Evolutionary conservation across 2,113 vertebrate genomes (phyloP), one percentile per base, ranked within the genome.

Genomic region (Agelaius tricolor): DNA sequence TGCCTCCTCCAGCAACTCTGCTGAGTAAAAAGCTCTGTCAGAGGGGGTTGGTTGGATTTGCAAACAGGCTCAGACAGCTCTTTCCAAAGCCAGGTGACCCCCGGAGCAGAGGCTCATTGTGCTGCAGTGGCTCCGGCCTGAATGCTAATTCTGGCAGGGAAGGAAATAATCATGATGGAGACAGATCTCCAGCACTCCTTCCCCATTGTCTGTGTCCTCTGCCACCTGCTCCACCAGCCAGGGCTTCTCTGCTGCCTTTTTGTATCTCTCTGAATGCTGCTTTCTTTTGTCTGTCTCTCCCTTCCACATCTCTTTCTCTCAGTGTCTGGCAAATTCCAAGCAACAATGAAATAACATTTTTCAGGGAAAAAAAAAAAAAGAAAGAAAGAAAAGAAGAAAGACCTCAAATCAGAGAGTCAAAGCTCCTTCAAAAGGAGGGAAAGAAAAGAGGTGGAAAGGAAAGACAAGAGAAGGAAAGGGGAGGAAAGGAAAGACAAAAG

Each of bases 61-160:
- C 94, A 96, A 97, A 93, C 95, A 94, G 92, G 84, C 94, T 87
- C 95, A 71, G 33, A 39, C 11, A 63, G 67, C 82, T 85, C 51
- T 79, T 90, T 73, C 94, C 74, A 88, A 88, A 94, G 95, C 67
- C 94, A 94, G 93, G 94, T 96, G 84, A 96, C 95, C 89, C 91
- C 83, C 0, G 2, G 78, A 96, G 84, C 55, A 85, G 84, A 58
- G 43, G 55, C 82, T 91, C 37, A 35, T 87, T 91, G 77, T 94
- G 43, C n/a, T 5, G 0, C 52, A 5, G 51, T 11, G 66, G 62
- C 62, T 97, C 82, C 89, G 73, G 84, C 49, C 81, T 89, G 93
- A 96, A 94, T 94, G 87, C 62, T 93, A 93, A 95, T 96, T 96
- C 87, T 78, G 86, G 44, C 87, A 91, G 87, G 69, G 59, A 73